A percentile compares a stretch with the other conserved stretches of the same genome.
Evolutionary conservation across 2,113 vertebrate genomes (phyloP).

Genomic region (Leucoraja erinaceus): DNA sequence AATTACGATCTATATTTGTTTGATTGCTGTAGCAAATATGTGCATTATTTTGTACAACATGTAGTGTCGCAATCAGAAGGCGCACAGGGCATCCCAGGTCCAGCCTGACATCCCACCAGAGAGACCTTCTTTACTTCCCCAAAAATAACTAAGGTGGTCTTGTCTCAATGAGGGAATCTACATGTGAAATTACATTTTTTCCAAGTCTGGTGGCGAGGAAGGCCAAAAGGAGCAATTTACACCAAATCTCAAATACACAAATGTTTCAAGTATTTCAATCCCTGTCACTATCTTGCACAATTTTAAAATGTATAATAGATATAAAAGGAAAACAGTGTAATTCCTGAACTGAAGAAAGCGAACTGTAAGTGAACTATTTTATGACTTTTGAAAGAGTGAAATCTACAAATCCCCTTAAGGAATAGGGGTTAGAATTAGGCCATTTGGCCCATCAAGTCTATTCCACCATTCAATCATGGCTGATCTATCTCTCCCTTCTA

Average conservation of each 20-base stretch:
- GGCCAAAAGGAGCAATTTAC: neutral
- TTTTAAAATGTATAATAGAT: neutral
- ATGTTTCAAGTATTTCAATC: neutral
- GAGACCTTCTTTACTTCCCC: neutral
- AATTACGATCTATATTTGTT: no score
- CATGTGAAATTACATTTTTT: neutral
- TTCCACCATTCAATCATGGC: no score
- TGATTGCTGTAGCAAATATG: neutral
- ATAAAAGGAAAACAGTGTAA: neutral
- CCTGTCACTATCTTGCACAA: neutral
- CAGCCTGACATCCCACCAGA: neutral
- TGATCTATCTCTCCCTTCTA: no score
- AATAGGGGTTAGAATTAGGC: no score
- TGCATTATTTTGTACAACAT: neutral
- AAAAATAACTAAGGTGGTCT: neutral
- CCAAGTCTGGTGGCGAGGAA: neutral
- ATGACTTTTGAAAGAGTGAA: neutral
- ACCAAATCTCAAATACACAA: neutral
- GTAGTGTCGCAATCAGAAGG: neutral
- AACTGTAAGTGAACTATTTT: neutral
- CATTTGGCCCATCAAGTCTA: no score
- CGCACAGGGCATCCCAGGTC: neutral
- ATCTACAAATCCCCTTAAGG: neutral
- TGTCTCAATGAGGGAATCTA: neutral
- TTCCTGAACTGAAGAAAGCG: neutral